These are phyloP conservation scores for Anisognathus igniventris DNA, from an alignment of 2,797 vertebrate species.

Conservation along the genomic window DNA sequence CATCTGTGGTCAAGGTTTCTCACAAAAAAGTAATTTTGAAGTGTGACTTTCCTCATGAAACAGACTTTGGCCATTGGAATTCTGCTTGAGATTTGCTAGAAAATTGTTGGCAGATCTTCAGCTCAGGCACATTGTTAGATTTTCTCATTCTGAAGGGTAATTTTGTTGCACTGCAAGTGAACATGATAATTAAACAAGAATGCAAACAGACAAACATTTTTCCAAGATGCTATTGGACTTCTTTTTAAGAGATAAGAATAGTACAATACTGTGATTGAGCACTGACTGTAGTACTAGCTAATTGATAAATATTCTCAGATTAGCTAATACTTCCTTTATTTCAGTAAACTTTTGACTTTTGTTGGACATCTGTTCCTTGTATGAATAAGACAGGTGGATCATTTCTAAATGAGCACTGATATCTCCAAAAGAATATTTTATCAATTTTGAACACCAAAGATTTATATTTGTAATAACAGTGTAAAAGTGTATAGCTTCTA, in stretches of 20 bases:
- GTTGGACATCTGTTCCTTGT: neutral
- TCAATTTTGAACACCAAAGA: neutral
- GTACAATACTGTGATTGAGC: neutral
- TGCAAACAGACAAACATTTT: neutral
- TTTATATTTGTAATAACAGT: neutral
- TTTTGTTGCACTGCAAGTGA: neutral
- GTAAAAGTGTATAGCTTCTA: neutral
- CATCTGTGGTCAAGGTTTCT: neutral
- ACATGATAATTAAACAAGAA: neutral
- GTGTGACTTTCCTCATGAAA: neutral
- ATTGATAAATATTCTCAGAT: neutral
- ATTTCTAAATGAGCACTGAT: neutral
- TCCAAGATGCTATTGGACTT: neutral
- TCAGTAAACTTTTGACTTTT: neutral
- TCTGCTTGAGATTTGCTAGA: slow-evolving; percentile 6
- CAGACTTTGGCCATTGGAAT: neutral
- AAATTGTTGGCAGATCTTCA: slow-evolving; percentile 28
- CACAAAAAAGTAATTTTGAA: neutral
- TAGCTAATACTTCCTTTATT: neutral
- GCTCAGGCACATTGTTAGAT: neutral
- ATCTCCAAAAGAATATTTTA: neutral
- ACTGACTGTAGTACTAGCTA: neutral
- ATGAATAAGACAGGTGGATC: neutral
- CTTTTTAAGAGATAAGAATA: neutral
- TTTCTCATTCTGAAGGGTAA: slow-evolving; percentile 16